Percentiles rank a stretch among this genome's conserved stretches.
Conservation (phyloP, 2,113 vertebrate genomes). For the Choloepus hoffmanni region DNA sequence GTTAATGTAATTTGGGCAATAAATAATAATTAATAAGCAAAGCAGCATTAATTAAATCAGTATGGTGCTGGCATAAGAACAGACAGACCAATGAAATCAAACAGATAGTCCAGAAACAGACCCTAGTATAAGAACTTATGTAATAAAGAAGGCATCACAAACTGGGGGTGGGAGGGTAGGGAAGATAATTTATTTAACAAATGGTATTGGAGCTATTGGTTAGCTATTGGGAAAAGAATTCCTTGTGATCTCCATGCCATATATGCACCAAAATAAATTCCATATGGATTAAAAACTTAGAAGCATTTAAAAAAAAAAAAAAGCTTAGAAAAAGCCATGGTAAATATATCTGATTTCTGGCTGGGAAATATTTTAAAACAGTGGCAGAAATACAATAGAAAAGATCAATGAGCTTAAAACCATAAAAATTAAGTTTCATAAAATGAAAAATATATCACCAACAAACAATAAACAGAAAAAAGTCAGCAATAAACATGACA, state of each 20-base stretch:
- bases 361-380: slow-evolving; percentile 1
- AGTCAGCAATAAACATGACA: not conserved
- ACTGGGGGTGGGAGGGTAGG: not conserved
- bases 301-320: not conserved
- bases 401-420: not conserved
- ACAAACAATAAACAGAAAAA: not conserved
- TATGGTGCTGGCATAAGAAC: not conserved
- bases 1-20: not conserved
- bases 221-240: not conserved
- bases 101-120: not conserved
- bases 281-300: not conserved
- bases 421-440: slow-evolving; percentile 18
- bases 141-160: not conserved
- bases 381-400: not conserved
- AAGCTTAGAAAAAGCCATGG: not conserved
- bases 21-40: slow-evolving; percentile 46
- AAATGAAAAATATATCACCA: not conserved
- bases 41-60: not conserved
- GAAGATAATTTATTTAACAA: not conserved
- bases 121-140: not conserved
- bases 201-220: not conserved
- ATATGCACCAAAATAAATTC: not conserved
- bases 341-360: slow-evolving; percentile 32
- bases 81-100: not conserved
- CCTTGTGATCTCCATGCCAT: not conserved